phyloP scores from a whole-genome alignment of 1,140 invertebrate species.

The Drosophila baimaii region DNA sequence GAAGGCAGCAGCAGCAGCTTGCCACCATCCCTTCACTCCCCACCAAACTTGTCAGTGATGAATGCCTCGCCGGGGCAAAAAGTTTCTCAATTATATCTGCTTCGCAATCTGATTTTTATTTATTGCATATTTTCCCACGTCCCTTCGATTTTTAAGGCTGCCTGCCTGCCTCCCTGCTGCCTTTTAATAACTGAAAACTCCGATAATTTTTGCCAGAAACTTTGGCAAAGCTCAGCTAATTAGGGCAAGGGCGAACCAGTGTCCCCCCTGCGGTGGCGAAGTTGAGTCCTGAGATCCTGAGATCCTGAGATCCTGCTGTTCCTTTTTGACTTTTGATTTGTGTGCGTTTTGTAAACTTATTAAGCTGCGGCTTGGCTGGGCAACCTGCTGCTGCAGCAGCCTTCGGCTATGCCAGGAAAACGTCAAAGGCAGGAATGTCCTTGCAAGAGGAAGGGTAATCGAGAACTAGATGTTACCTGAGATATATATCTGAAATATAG shows the following conservation, averaged over 20 bases:
- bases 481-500: no score
- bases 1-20: constrained; percentile 37
- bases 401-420: not conserved
- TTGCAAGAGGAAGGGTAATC: no score
- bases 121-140: constrained; percentile 38
- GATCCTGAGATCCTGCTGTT: no score
- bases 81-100: constrained; percentile 32
- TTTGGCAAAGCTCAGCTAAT: constrained; percentile 39
- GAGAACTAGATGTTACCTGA: no score
- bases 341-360: constrained; percentile 48
- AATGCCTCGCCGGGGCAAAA: constrained; percentile 36
- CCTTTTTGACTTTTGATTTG: constrained; percentile 52
- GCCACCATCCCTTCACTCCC: not conserved
- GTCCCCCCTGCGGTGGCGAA: constrained; percentile 20
- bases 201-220: constrained; percentile 32
- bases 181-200: constrained; percentile 47
- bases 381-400: no score
- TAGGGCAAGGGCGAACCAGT: not conserved
- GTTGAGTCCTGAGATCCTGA: constrained; percentile 1
- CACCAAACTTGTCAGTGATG: constrained; percentile 39
- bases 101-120: constrained; percentile 42
- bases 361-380: constrained; percentile 33
- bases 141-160: constrained; percentile 30
- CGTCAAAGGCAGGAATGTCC: no score
- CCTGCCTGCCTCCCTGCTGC: no score